Evolutionary conservation across 2,797 vertebrate species (phyloP), one percentile per base, ranked within the genome.

Genomic region (Eospalax fontanierii): DNA sequence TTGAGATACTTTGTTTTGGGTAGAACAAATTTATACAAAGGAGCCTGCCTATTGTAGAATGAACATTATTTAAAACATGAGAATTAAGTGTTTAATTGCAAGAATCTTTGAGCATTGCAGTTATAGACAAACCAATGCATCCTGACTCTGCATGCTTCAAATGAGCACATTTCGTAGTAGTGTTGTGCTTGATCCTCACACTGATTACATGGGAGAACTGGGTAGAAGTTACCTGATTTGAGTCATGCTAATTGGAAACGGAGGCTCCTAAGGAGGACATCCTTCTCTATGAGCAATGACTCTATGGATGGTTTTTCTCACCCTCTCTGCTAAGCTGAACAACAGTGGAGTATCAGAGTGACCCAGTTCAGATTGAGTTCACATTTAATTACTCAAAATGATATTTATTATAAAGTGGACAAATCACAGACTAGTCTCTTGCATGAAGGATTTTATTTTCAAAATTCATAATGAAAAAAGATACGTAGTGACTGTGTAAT

Each of bases 91-190:
- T 18, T 85, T 71, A 63, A 74, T 78, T 71, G 66, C 65, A 14
- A 74, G 81, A 22, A 28, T 22, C 70, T 84, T 76, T 63, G 6
- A 33, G 19, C 26, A 4, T 21, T 7, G 16, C 0, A 10, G 30
- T 33, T 74, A 63, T 8, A 5, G 1, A 3, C 12, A 63, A 79
- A 33, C 11, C 38, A 57, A 40, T 4, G 50, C 10, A 14, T 0
- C 8, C 30, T 8, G 4, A 28, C 4, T 5, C 22, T 9, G 73
- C 6, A 10, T 14, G 2, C 24, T 18, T 59, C 21, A 9, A 16
- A 0, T 0, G 7, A 18, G n/a, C 1, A 0, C 0, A 11, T 5
- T n/a, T 2, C 6, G 2, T 19, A 4, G 2, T 1, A 0, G 2
- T 0, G 1, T 4, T 3, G n/a, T 1, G 50, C 19, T 4, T 35